phyloP scores from a whole-genome alignment of 1,140 invertebrate genomes.

The Uloborus diversus region DNA sequence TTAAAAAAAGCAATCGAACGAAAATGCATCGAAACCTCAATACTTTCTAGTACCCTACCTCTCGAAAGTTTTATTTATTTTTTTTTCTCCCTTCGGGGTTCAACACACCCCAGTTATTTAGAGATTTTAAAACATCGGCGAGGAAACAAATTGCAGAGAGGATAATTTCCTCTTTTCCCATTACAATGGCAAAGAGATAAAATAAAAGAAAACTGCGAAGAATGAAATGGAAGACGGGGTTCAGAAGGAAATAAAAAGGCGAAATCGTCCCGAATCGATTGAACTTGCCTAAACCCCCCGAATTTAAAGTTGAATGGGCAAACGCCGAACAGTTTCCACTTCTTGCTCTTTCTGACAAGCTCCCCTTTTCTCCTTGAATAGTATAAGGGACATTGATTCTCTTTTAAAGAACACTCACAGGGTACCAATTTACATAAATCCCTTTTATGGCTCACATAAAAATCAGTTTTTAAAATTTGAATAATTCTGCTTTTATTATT shows the following conservation, averaged over 20 bases:
- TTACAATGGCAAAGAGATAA: slow-evolving; percentile 9
- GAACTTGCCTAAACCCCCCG: not conserved
- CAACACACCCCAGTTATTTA: slow-evolving; percentile 26
- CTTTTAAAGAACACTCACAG: no score
- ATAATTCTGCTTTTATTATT: no score
- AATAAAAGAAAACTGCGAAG: not conserved
- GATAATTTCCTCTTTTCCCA: slow-evolving; percentile 34
- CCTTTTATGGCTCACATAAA: no score
- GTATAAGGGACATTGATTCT: no score
- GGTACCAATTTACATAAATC: no score
- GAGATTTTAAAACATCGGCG: slow-evolving; percentile 48
- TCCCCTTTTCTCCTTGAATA: not conserved
- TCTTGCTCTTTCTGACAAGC: slow-evolving; percentile 17
- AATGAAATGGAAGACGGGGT: not conserved
- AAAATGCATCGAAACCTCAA: not conserved
- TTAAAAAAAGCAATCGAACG: not conserved
- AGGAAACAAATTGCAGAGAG: slow-evolving; percentile 41
- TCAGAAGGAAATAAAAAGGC: not conserved
- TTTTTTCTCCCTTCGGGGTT: not conserved
- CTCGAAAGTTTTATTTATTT: not conserved
- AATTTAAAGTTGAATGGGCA: not conserved
- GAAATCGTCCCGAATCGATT: slow-evolving; percentile 9
- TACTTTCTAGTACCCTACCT: slow-evolving; percentile 13
- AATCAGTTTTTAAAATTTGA: no score
- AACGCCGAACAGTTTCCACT: not conserved